Evolutionary conservation across 2,888 invertebrate species (phyloP), one percentile per base, ranked within the genome.

Genomic region (Dastarcus helophoroides): DNA sequence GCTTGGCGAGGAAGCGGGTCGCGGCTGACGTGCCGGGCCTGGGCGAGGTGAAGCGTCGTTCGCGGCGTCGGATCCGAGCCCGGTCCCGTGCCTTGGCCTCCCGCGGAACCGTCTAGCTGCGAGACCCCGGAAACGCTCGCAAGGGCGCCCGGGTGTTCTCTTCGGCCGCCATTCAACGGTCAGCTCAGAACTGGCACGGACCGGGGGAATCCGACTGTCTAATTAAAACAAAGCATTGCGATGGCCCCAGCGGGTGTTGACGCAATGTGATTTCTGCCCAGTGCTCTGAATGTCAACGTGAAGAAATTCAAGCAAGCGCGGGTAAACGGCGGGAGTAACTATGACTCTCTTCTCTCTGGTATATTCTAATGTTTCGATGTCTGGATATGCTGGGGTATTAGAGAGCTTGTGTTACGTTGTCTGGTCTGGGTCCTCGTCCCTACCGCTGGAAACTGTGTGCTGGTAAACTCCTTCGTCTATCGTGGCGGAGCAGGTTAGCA

Each of bases 271-370:
- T 43, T 43, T 43, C 42, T 39, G 38, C 33, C 38, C 36, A 38
- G 41, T 42, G 42, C 41, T 42, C 42, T 39, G 39, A 42, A 42
- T 40, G 38, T 38, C 35, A 36, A 35, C 62, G 67, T 71, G 69
- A 71, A 71, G 70, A 71, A 69, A 71, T 69, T 69, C 65, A 67
- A 67, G 53, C 56, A 70, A 71, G 69, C 69, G 68, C 68, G 60
- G 64, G 68, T 69, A 67, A 71, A 69, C 25, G 29, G 29, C 29
- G 29, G 29, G 29, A 29, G 29, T 29, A 29, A 29, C 29, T 29
- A 29, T 29, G 29, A 29, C 29, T 29, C 29, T 29, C 29, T 29
- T 26, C n/a, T n/a, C n/a, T n/a, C n/a, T n/a, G n/a, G n/a, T n/a
- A n/a, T n/a, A n/a, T n/a, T n/a, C n/a, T n/a, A n/a, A n/a, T n/a